These are phyloP conservation scores for Tetramorium simillimum DNA, from an alignment of 1,140 invertebrate genomes.

Conservation along the genomic window DNA sequence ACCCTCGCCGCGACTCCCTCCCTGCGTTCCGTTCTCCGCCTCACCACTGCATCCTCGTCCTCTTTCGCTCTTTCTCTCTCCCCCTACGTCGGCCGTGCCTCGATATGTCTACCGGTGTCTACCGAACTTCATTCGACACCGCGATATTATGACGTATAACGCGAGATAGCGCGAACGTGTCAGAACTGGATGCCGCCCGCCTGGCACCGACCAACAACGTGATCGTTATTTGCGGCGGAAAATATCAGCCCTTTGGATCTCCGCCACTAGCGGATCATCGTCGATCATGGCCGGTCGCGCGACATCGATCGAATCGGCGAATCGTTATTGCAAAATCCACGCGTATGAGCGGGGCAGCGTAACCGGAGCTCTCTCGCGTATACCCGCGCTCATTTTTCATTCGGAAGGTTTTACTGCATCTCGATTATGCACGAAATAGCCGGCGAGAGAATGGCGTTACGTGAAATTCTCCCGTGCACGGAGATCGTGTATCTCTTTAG, in stretches of 20 bases:
- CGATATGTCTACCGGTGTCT: constrained; percentile 37
- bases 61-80: constrained; percentile 57
- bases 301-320: constrained; percentile 38
- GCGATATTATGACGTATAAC: constrained; percentile 78
- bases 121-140: constrained; percentile 74
- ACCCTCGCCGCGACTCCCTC: not conserved
- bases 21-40: not conserved
- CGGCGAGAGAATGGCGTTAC: not conserved
- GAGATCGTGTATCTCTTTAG: not conserved
- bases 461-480: not conserved
- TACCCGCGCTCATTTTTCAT: constrained; percentile 29
- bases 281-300: constrained; percentile 33
- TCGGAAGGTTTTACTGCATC: constrained; percentile 38
- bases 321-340: constrained; percentile 56
- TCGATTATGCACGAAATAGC: constrained; percentile 49
- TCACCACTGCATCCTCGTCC: not conserved
- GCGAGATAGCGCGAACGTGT: constrained; percentile 70
- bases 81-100: constrained; percentile 19
- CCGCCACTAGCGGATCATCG: constrained; percentile 49
- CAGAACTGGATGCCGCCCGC: constrained; percentile 56
- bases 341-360: not conserved
- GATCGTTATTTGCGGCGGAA: constrained; percentile 75
- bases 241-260: constrained; percentile 66
- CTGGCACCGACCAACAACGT: constrained; percentile 44
- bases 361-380: not conserved